A percentile compares a stretch with the other conserved stretches of the same genome.
These are phyloP conservation scores for Actinopyga echinites DNA, from an alignment of 53 echinoderm and acorn worm species.

Conservation along the genomic window DNA sequence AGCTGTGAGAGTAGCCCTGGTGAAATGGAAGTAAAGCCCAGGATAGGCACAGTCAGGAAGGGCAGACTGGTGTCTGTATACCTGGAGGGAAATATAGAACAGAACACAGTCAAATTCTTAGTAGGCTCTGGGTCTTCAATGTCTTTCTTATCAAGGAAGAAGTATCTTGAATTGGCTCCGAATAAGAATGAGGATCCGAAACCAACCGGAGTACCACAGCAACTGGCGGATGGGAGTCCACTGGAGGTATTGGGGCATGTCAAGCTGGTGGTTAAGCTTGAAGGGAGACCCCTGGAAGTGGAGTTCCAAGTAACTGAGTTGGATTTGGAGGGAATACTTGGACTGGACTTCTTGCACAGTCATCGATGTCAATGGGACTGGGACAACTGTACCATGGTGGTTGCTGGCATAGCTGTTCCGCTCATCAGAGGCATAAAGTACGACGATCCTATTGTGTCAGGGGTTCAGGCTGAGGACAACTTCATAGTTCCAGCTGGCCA, in stretches of 20 bases:
- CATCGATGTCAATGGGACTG: conserved; percentile 30
- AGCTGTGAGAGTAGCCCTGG: too few relatives aligned
- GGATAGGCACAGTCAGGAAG: neutral
- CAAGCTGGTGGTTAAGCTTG: neutral
- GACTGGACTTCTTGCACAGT: conserved; percentile 45
- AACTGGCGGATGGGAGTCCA: neutral
- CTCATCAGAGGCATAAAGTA: neutral
- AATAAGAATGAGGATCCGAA: neutral
- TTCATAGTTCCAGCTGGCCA: neutral
- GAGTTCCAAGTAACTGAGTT: conserved; percentile 37
- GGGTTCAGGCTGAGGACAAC: conserved; percentile 25
- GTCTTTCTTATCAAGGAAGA: neutral
- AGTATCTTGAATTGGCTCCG: neutral
- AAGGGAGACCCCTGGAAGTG: neutral
- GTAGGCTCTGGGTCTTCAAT: neutral
- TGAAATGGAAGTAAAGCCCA: too few relatives aligned
- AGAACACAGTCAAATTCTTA: neutral
- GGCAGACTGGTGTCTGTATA: neutral
- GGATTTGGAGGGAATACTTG: conserved; percentile 40
- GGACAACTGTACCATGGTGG: conserved; percentile 16
- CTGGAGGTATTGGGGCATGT: neutral
- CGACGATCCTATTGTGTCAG: conserved; percentile 21
- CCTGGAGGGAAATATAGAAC: neutral
- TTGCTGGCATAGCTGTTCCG: conserved; percentile 25
- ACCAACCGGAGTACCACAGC: neutral